These are phyloP conservation scores for Sarcophaga rosellei DNA, from an alignment of 2,888 invertebrate genomes.

Conservation along the genomic window DNA sequence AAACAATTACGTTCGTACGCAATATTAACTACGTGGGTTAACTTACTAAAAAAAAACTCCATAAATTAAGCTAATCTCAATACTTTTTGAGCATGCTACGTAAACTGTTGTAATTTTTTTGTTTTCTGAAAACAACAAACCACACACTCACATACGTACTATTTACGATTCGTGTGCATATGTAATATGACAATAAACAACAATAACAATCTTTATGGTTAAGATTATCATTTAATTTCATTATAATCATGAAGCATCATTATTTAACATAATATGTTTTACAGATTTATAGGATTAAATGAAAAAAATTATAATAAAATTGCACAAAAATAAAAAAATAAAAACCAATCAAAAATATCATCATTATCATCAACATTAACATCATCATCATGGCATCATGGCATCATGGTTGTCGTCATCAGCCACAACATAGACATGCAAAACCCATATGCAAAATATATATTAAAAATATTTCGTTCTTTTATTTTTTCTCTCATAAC, in stretches of 20 bases:
- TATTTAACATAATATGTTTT: conserved; percentile 60
- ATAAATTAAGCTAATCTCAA: background rate
- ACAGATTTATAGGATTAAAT: conserved; percentile 51
- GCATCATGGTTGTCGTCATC: background rate
- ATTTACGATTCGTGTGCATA: background rate
- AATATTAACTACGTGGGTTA: background rate
- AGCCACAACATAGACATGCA: background rate
- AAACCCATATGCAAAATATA: background rate
- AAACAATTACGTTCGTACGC: conserved; percentile 44
- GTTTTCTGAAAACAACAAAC: background rate
- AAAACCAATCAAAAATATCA: conserved; percentile 33
- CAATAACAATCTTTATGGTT: conserved; percentile 45
- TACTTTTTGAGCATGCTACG: background rate
- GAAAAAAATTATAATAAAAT: background rate
- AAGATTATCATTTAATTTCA: conserved; percentile 65
- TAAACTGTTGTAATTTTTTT: background rate
- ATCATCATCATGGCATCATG: background rate
- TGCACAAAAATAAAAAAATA: conserved; percentile 8
- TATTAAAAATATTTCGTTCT: background rate
- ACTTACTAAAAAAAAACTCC: background rate
- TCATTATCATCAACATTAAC: background rate
- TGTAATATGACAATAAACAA: conserved; percentile 23
- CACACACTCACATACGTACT: background rate
- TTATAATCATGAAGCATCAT: conserved; percentile 57
- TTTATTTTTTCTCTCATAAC: background rate